These are phyloP conservation scores for Bombyx huttoni DNA, from an alignment of 2,888 invertebrate genomes.

Conservation along the genomic window DNA sequence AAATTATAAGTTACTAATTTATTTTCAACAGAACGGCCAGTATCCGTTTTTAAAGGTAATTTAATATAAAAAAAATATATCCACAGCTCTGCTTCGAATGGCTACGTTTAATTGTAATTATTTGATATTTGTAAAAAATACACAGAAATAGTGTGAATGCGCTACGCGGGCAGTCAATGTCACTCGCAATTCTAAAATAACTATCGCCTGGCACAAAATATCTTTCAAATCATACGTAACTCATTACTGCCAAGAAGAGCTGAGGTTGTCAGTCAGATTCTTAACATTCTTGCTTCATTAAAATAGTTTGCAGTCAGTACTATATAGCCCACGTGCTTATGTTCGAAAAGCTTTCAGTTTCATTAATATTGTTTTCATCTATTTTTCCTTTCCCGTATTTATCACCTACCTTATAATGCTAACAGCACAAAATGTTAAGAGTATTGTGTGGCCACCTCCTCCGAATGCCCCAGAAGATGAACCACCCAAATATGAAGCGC, in stretches of 20 bases:
- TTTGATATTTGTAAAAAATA: slow-evolving; percentile 25
- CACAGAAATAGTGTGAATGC: slow-evolving; percentile 32
- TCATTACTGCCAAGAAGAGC: slow-evolving; percentile 22
- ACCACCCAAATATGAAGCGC: slow-evolving; percentile 27
- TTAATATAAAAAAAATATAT: slow-evolving; percentile 35
- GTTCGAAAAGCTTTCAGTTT: slow-evolving; percentile 28
- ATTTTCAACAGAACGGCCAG: slow-evolving; percentile 67
- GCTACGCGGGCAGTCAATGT: slow-evolving; percentile 44
- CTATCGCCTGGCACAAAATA: slow-evolving; percentile 40
- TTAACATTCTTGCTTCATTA: slow-evolving; percentile 38
- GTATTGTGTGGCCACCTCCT: slow-evolving; percentile 68
- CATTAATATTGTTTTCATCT: slow-evolving; percentile 57
- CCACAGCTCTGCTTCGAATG: slow-evolving; percentile 44
- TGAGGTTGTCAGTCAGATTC: slow-evolving; percentile 19
- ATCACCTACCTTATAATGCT: slow-evolving; percentile 25
- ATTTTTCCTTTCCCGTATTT: slow-evolving; percentile 33
- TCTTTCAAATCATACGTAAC: slow-evolving; percentile 28
- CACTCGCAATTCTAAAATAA: slow-evolving; percentile 41
- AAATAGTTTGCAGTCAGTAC: slow-evolving; percentile 21
- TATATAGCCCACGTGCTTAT: slow-evolving; percentile 19
- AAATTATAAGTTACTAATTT: slow-evolving; percentile 27
- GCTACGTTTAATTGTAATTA: slow-evolving; percentile 30
- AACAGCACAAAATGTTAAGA: slow-evolving; percentile 66
- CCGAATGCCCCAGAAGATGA: slow-evolving; percentile 54
- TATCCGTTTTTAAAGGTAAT: slow-evolving; percentile 69